Evolutionary conservation across 2,797 vertebrate genomes (phyloP), one percentile per base, ranked within the genome.

Genomic region (Limnodromus scolopaceus): DNA sequence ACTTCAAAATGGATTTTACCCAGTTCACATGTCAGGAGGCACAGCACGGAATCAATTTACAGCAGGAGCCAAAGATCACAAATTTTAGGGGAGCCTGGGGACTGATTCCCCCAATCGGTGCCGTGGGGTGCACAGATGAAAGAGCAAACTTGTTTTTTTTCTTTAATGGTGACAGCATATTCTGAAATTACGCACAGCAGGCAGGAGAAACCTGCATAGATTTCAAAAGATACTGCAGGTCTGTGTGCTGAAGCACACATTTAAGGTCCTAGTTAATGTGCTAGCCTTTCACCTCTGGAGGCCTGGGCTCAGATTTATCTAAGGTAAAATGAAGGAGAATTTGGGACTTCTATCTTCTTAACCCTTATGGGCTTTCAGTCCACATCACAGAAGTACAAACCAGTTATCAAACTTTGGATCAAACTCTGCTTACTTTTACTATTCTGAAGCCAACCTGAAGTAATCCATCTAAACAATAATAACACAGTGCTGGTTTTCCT

Each of bases 61-160:
- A 98, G 96, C 97, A 96, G 97, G 91, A 97, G 97, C 97, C 97
- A 98, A 97, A 98, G 98, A 98, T 98, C 98, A 98, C 97, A 98
- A 98, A 97, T 98, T 97, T 98, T 98, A 98, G 97, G 98, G 97
- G 97, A 88, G 60, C 95, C 96, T 97, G 91, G 98, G 97, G 98
- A 98, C 96, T 94, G 94, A 97, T 96, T 95, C 93, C 95, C 95
- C 95, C 95, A 94, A 96, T 96, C 64, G 7, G 90, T 95, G 96
- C 96, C 23, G 71, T 97, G 96, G 96, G 95, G 96, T 97, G 96
- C 93, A 96, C 92, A 97, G 96, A 97, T 97, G 96, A 97, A 97
- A 97, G 96, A 96, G 92, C 84, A 91, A 94, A 92, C 74, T 95
- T 97, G 95, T 96, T 97, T 96, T 97, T 97, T 97, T 96, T 96